Evolutionary conservation across 2,888 invertebrate genomes (phyloP).

Genomic region (Trachelus stipa): DNA sequence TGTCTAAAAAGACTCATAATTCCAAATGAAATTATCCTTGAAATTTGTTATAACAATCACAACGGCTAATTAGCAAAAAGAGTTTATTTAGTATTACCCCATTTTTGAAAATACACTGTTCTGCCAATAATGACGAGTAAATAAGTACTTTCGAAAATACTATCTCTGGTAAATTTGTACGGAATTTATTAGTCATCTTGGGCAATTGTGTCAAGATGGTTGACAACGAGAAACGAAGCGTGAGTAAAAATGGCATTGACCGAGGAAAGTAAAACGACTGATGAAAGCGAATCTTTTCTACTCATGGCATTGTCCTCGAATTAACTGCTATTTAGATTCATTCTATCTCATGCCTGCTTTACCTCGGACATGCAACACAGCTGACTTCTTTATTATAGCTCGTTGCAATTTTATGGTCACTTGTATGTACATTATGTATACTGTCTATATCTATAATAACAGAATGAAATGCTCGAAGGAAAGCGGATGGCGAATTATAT

Average conservation of each 20-base stretch:
- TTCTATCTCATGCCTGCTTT: neutral
- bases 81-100: neutral
- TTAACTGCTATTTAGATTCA: neutral
- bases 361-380: neutral
- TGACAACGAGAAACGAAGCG: slow-evolving; percentile 1
- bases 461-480: neutral
- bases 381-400: neutral
- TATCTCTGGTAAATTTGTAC: neutral
- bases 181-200: neutral
- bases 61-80: neutral
- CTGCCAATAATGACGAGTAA: neutral
- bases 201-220: neutral
- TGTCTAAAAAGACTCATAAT: neutral
- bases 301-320: slow-evolving; percentile 8
- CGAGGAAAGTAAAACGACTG: slow-evolving; percentile 43
- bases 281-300: slow-evolving; percentile 35
- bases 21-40: neutral
- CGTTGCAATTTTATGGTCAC: neutral
- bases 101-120: neutral
- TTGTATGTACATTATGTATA: neutral
- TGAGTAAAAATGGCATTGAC: slow-evolving; percentile 47
- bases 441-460: neutral
- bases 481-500: neutral
- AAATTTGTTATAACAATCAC: neutral
- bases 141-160: neutral